These are phyloP conservation scores for Eupristina koningsbergeri DNA, from an alignment of 1,140 invertebrate genomes.

Conservation along the genomic window DNA sequence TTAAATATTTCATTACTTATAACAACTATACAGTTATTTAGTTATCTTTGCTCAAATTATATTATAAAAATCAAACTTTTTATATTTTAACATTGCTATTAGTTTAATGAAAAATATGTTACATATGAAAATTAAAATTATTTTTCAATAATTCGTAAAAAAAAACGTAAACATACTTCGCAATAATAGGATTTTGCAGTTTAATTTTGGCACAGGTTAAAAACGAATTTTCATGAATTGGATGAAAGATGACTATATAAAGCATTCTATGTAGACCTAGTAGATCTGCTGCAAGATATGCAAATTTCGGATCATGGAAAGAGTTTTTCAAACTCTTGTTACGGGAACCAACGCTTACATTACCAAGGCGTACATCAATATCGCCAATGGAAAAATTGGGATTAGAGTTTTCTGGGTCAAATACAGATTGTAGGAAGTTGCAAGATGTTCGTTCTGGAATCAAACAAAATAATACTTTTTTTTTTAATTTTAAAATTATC, in stretches of 20 bases:
- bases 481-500: too few species aligned
- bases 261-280: constrained; percentile 82
- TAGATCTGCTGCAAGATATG: constrained; percentile 79
- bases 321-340: constrained; percentile 76
- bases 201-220: constrained; percentile 88
- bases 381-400: constrained; percentile 84
- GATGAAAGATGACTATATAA: constrained; percentile 90
- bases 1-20: too few species aligned
- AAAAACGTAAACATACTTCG: constrained; percentile 86
- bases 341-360: constrained; percentile 78
- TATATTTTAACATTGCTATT: too few species aligned
- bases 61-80: too few species aligned
- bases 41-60: too few species aligned
- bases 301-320: constrained; percentile 79
- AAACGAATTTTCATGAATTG: constrained; percentile 83
- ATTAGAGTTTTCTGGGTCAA: constrained; percentile 85
- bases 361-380: constrained; percentile 83
- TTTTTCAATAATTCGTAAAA: too few species aligned
- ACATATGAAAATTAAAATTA: too few species aligned
- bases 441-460: constrained; percentile 78
- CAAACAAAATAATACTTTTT: background rate
- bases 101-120: too few species aligned
- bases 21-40: too few species aligned
- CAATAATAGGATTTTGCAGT: constrained; percentile 76
- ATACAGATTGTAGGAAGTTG: constrained; percentile 87